Base-by-base conservation (phyloP, 2,113 vertebrate species). In the Pelobates fuscus region DNA sequence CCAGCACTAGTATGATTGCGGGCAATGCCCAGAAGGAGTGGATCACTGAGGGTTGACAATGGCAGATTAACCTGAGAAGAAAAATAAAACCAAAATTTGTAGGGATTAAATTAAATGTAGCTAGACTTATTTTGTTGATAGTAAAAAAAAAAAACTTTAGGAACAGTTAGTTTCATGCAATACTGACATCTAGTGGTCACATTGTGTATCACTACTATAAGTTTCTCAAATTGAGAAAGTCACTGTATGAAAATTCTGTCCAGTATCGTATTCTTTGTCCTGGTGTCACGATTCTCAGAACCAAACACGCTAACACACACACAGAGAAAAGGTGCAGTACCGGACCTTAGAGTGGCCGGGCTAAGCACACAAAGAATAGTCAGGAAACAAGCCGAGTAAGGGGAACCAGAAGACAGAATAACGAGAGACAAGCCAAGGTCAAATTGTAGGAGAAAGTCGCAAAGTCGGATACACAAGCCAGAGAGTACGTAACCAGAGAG, bases 1-100 rank as follows among this genome's bases (percentile, higher is more conserved):
- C 94, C 93, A 0, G 93, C 92, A 0, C 94, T 96, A 77, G 91
- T 94, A 87, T 95, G 89, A 41, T 97, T 97, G 25, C 94, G 78
- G 8, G 92, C 94, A 0, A 97, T 84, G 18, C 95, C 95, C 85
- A 97, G 80, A 17, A 97, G 84, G 62, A 91, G 2, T 0, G 95
- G 94, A 8, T 85, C 80, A 24, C 89, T 90, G 2, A 97, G 88
- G 57, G 79, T 88, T 5, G 71, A 64, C 17, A 92, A 75, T 0
- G 93, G 93, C 78, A 97, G 64, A 55, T 97, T 97, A 57, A 97
- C 93, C 95, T 97, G 78, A 10, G 20, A 57, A 62, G 25, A n/a
- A 55, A 43, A 23, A 8, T 1, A 21, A 25, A 25, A 41, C 52
- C n/a, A 29, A 8, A 24, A 66, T n/a, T n/a, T n/a, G n/a, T n/a